Percentiles rank a stretch among this genome's conserved stretches.
Evolutionary conservation across 2,888 invertebrate genomes (phyloP).

Genomic region (Gymnosoma rotundatum): DNA sequence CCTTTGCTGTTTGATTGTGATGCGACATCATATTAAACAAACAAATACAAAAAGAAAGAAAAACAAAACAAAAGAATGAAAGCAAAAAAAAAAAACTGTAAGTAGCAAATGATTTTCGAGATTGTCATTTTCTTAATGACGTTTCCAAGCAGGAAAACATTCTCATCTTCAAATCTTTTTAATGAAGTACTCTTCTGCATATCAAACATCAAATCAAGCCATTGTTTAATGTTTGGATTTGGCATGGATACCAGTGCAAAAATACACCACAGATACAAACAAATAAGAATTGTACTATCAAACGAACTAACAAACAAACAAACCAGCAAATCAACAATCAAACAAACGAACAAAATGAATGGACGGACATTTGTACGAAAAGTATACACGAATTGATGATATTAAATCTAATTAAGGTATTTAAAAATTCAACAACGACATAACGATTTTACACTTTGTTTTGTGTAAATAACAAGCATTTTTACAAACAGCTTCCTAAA

Average conservation of each 20-base stretch:
- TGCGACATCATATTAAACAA: conserved; percentile 26
- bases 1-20: conserved; percentile 35
- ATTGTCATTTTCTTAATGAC: conserved; percentile 71
- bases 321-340: conserved; percentile 28
- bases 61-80: neutral
- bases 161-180: conserved; percentile 70
- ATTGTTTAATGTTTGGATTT: conserved; percentile 65
- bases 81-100: conserved; percentile 27
- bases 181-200: conserved; percentile 71
- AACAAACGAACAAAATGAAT: conserved; percentile 26
- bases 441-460: conserved; percentile 56
- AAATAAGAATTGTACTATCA: conserved; percentile 36
- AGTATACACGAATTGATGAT: neutral
- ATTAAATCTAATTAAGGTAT: conserved; percentile 60
- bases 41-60: conserved; percentile 1
- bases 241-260: conserved; percentile 37
- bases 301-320: neutral
- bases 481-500: conserved; percentile 27
- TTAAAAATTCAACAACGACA: conserved; percentile 51
- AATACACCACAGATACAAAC: conserved; percentile 27
- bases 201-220: conserved; percentile 70
- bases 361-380: conserved; percentile 14
- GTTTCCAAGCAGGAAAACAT: conserved; percentile 71
- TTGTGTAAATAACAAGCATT: conserved; percentile 49
- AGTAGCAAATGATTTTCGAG: conserved; percentile 70